Conservation (phyloP, 2,113 vertebrate species). For the Chloropsis cyanopogon region DNA sequence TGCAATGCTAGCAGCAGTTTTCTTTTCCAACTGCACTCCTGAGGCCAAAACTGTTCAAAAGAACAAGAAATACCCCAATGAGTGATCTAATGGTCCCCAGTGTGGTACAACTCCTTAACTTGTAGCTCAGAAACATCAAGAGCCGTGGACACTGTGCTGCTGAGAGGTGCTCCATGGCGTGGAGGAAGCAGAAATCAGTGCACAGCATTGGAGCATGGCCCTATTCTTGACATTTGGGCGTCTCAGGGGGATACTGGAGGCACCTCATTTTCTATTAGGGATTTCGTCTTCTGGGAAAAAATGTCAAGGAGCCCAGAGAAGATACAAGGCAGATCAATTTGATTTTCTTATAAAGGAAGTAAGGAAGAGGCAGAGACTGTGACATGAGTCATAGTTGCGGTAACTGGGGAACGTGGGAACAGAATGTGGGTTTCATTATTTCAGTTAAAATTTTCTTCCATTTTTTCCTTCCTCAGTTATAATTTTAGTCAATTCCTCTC, state of each 20-base stretch:
- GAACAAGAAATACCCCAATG: neutral
- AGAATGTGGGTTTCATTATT: neutral
- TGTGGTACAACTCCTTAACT: neutral
- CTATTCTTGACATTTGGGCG: neutral
- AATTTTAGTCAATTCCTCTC: neutral
- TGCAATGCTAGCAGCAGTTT: neutral
- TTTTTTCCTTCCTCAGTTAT: neutral
- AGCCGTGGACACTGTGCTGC: neutral
- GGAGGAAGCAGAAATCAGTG: neutral
- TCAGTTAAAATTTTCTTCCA: neutral
- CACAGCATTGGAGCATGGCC: fast-evolving
- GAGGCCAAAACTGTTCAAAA: neutral
- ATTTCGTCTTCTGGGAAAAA: neutral
- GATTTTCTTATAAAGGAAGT: neutral
- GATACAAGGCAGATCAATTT: neutral
- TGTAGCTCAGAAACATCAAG: neutral
- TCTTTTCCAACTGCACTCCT: neutral
- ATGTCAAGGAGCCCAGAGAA: neutral
- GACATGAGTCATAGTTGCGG: neutral
- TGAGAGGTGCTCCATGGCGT: neutral
- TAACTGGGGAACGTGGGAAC: neutral
- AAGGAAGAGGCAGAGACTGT: neutral
- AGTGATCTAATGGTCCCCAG: fast-evolving
- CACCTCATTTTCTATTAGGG: neutral
- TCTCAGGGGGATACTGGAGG: neutral